A percentile compares a stretch with the other conserved stretches of the same genome.
These are phyloP conservation scores for Gadopsis marmoratus DNA, from an alignment of 2,797 vertebrate species.

Conservation along the genomic window DNA sequence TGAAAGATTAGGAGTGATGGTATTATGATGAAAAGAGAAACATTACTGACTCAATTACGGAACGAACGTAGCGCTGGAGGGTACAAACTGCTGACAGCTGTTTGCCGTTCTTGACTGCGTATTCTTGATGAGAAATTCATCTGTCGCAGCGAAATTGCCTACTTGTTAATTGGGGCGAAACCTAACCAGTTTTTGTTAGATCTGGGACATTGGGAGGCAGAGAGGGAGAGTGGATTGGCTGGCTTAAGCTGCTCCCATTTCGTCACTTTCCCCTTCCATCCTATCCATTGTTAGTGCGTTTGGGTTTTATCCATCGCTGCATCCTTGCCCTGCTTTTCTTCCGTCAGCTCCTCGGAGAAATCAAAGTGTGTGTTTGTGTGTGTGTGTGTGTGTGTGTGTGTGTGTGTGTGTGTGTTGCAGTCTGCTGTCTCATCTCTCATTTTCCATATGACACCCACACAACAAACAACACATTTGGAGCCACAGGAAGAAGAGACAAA, in stretches of 20 bases:
- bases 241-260: conserved; percentile 57
- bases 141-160: conserved; percentile 55
- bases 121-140: conserved; percentile 63
- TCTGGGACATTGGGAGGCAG: conserved; percentile 55
- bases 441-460: conserved; percentile 30
- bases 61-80: conserved; percentile 55
- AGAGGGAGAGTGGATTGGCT: conserved; percentile 34
- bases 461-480: conserved; percentile 30
- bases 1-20: conserved; percentile 67
- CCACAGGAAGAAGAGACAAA: conserved; percentile 34
- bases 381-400: conserved; percentile 11
- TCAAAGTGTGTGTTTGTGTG: conserved; percentile 27
- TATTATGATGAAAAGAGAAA: conserved; percentile 73
- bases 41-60: conserved; percentile 65
- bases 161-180: conserved; percentile 72
- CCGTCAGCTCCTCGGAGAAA: conserved; percentile 44
- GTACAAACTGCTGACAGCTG: conserved; percentile 72
- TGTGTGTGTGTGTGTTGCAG: not conserved
- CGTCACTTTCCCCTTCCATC: conserved; percentile 35
- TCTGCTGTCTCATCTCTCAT: conserved; percentile 31
- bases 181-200: conserved; percentile 62
- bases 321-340: conserved; percentile 49
- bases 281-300: conserved; percentile 42
- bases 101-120: conserved; percentile 54
- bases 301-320: conserved; percentile 47